A percentile compares a stretch with the other conserved stretches of the same genome.
Conservation (phyloP, 2,888 invertebrate genomes). For the Heliothis peltigera region DNA sequence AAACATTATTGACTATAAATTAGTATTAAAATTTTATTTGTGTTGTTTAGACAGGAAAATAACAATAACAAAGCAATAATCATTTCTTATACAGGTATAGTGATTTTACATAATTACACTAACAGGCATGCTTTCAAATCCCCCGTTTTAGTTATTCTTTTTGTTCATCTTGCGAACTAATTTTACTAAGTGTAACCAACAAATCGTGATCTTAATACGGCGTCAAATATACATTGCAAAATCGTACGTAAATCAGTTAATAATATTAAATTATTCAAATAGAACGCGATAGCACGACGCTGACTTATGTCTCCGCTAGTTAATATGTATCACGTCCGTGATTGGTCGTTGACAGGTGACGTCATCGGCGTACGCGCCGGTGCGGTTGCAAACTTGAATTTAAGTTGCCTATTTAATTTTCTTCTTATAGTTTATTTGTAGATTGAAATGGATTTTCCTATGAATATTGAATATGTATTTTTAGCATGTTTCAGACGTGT, state of each 20-base stretch:
- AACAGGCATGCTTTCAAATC: constrained; percentile 3
- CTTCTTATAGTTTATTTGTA: constrained; percentile 41
- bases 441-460: constrained; percentile 19
- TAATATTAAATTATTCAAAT: constrained; percentile 64
- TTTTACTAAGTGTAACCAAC: constrained; percentile 3
- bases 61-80: constrained; percentile 6
- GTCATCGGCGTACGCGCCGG: constrained; percentile 67
- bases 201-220: constrained; percentile 43
- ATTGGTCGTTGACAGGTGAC: constrained; percentile 77
- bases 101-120: not conserved
- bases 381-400: constrained; percentile 52
- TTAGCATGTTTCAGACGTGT: too few species aligned
- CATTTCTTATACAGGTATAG: not conserved
- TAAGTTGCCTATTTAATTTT: constrained; percentile 53
- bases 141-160: not conserved
- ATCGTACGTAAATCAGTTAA: constrained; percentile 52
- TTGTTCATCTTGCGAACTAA: constrained; percentile 3
- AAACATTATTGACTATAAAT: constrained; percentile 46
- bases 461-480: not conserved
- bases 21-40: constrained; percentile 38
- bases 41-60: constrained; percentile 17
- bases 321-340: constrained; percentile 77
- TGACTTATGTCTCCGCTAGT: constrained; percentile 66
- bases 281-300: constrained; percentile 55
- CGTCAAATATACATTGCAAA: constrained; percentile 47